Base-by-base conservation (phyloP, 2,888 invertebrate genomes). In the Diachrysia chrysitis region DNA sequence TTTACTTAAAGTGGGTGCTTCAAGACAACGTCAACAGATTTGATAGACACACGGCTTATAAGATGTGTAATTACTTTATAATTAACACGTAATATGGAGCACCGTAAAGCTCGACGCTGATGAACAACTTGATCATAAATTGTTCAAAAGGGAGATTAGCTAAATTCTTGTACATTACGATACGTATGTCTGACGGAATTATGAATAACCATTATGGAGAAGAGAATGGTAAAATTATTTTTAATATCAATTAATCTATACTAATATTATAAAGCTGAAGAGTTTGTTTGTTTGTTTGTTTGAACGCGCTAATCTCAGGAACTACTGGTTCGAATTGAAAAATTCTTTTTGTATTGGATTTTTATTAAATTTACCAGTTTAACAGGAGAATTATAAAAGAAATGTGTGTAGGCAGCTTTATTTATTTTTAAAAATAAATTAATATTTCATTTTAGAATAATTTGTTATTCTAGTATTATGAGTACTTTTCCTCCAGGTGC, bases 11-110 rank as follows among this genome's bases (percentile, higher is more conserved):
- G 58, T 56, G 21, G 55, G 6, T 16, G 37, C 23, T 29, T 7
- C 29, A 21, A 56, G 32, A 25, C 62, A 67, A 61, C 57, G 67
- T 72, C 63, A 72, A 73, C 63, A 64, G 61, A 67, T 77, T 73
- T 76, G 17, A 69, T 63, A 70, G 65, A 67, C 61, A 64, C 35
- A 63, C 37, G 63, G 66, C 55, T 66, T 67, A 48, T 66, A 65
- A 69, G 51, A 71, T 60, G 58, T 62, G 61, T 71, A 78, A 79
- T 81, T 70, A 70, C 59, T 61, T 60, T 53, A 63, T 80, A 79
- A 79, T 79, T 79, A 81, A 81, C 82, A 76, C 76, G 66, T 71
- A 73, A 79, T 78, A 69, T 76, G 66, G 58, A 62, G 67, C 59
- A 32, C 63, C 56, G 63, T 71, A 62, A 69, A 66, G 55, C 56